Evolutionary conservation across 1,140 invertebrate genomes (phyloP), one percentile per base, ranked within the genome.

Genomic region (Trialeurodes vaporariorum): DNA sequence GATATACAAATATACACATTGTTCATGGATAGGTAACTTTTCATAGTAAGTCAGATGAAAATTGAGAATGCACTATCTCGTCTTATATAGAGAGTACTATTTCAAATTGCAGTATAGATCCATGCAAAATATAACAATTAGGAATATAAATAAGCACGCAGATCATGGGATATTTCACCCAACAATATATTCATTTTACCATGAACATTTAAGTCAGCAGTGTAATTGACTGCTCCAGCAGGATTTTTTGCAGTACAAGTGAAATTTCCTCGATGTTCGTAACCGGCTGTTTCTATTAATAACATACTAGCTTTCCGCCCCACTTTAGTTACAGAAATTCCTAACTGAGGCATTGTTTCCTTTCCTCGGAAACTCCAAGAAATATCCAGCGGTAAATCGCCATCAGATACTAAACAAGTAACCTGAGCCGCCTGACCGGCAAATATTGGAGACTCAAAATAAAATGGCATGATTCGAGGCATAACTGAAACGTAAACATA

Each of bases 291-390:
- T 27, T 86, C 84, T 71, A 90, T 88, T 26, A 85, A 86, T 68
- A 96, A 79, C 72, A 92, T 80, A 66, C 85, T 87, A 67, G 86
- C 86, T 74, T 85, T 84, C 70, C 85, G 83, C 62, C 88, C 87
- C 71, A 88, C 76, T 76, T 83, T 85, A 23, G 75, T 74, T 9
- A 76, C 79, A 0, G 72, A 70, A 26, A 81, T 76, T 49, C 75
- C 73, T 69, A 74, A 67, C 58, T 71, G 61, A 58, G 72, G 66
- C 68, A 73, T 67, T 27, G 72, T 69, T 9, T 27, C 63, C 12
- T 40, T 65, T 21, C 73, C 74, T 27, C 75, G 63, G 65, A 78
- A 77, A 25, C 63, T 73, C 76, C 76, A 78, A 11, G 66, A 72
- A 27, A 78, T 74, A n/a, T 73, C 68, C 9, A 78, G 49, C 11